These are phyloP conservation scores for Numida meleagris DNA, from an alignment of 2,113 vertebrate genomes.

Conservation along the genomic window DNA sequence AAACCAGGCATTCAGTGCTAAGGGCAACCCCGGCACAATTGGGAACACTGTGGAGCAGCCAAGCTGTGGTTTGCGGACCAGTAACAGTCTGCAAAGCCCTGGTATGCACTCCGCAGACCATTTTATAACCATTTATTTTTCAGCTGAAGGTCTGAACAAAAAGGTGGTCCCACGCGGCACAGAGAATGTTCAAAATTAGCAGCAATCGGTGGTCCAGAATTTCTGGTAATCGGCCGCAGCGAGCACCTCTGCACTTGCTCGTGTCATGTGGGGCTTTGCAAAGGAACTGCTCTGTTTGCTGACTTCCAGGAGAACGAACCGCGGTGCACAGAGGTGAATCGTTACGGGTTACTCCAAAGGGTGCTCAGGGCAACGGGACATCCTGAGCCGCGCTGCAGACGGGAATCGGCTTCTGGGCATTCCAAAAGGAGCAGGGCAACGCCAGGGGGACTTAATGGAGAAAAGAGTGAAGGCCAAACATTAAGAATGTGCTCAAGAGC, in stretches of 20 bases:
- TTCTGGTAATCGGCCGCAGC: not conserved
- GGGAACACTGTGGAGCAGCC: constrained; percentile 55
- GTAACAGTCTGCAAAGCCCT: not conserved
- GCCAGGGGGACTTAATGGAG: fast-evolving
- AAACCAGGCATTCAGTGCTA: constrained; percentile 55
- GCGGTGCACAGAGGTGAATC: not conserved
- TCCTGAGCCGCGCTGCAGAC: not conserved
- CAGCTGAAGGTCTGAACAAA: not conserved
- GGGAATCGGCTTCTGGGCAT: fast-evolving
- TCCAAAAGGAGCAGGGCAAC: not conserved
- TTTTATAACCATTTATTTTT: constrained; percentile 11
- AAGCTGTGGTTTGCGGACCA: constrained; percentile 47
- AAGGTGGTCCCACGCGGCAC: not conserved
- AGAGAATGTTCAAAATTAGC: not conserved
- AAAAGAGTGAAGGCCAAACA: not conserved
- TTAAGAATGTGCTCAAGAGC: not conserved
- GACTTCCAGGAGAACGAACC: not conserved
- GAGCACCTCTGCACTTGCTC: not conserved
- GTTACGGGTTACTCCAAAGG: not conserved
- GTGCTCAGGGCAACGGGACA: not conserved
- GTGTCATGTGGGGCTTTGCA: fast-evolving
- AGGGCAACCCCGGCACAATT: constrained; percentile 58
- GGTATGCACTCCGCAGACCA: not conserved
- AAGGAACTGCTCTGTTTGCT: not conserved
- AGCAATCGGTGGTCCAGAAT: fast-evolving